Conservation (phyloP, 2,797 vertebrate species). For the Perodicticus potto region DNA sequence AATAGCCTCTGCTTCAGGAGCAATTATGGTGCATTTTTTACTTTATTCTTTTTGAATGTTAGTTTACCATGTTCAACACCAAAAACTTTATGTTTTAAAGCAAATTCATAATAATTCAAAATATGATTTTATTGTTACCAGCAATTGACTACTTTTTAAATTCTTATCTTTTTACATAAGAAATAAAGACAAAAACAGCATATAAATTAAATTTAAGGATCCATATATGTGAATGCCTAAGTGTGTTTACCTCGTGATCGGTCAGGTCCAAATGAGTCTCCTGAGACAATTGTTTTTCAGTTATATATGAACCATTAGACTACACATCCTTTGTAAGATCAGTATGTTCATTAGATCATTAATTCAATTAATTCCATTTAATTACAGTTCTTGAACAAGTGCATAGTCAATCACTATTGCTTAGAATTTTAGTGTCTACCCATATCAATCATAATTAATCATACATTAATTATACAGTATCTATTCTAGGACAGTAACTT, state of each 20-base stretch:
- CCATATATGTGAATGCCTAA: constrained; percentile 23
- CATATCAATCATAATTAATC: constrained; percentile 49
- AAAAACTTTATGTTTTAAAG: constrained; percentile 67
- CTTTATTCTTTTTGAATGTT: constrained; percentile 64
- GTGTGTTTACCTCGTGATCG: neutral
- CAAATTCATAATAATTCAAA: constrained; percentile 59
- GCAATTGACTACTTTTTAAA: constrained; percentile 56
- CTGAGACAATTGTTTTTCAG: neutral
- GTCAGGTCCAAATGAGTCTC: constrained; percentile 15
- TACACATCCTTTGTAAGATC: constrained; percentile 19
- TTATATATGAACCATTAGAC: neutral
- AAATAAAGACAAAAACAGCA: neutral
- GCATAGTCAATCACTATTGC: neutral
- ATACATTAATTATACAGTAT: neutral
- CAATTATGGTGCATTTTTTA: constrained; percentile 66
- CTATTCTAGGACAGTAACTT: neutral
- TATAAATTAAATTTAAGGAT: constrained; percentile 37
- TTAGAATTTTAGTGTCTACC: constrained; percentile 60
- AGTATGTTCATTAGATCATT: constrained; percentile 49
- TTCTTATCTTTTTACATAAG: constrained; percentile 36
- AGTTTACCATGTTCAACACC: constrained; percentile 4
- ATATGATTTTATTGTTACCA: constrained; percentile 55
- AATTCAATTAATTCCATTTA: constrained; percentile 62
- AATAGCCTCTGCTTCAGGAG: constrained; percentile 64
- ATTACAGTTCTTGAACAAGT: constrained; percentile 66